Evolutionary conservation across 2,797 vertebrate genomes (phyloP), one percentile per base, ranked within the genome.

Genomic region (Microhierax caerulescens): DNA sequence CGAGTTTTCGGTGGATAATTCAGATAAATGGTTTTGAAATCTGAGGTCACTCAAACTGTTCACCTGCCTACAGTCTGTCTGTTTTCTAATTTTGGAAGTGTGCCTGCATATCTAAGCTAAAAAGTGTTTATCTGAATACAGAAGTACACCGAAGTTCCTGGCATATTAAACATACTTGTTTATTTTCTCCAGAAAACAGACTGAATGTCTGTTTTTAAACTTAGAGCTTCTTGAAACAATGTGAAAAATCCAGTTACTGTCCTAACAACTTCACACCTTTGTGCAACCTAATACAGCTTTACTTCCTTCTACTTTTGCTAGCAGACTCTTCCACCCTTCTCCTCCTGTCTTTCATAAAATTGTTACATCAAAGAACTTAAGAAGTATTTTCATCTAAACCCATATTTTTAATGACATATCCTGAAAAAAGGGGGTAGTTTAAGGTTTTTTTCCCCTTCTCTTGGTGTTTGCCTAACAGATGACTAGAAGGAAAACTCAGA

Each of bases 381-480:
- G 78, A 53, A 2, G 1, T 16, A 1, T 24, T 92, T 43, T 24
- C 85, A 48, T 72, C 8, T 34, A 48, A 89, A 59, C 45, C 37
- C 0, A 10, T 43, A 65, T 88, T 65, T 91, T 54, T 14, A 61
- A 63, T 59, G 3, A 50, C 24, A 27, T 41, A 41, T 34, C 2
- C 19, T 15, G 4, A 64, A 91, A 43, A 28, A 84, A 47, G 8
- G 0, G 0, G 9, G 9, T 16, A 41, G 5, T 21, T 61, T 23
- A 9, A 0, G 6, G 43, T 51, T 36, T 10, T 6, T 10, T 11
- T 3, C 17, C 17, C 41, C 17, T 43, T 43, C 41, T 13, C 13
- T n/a, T 34, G 19, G 5, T 1, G 2, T 76, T 83, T 73, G 10
- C 7, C 9, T 51, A 7, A 23, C 8, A 63, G 8, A 21, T n/a